phyloP scores from a whole-genome alignment of 1,140 invertebrate genomes.

The Apocrypta bakeri region DNA sequence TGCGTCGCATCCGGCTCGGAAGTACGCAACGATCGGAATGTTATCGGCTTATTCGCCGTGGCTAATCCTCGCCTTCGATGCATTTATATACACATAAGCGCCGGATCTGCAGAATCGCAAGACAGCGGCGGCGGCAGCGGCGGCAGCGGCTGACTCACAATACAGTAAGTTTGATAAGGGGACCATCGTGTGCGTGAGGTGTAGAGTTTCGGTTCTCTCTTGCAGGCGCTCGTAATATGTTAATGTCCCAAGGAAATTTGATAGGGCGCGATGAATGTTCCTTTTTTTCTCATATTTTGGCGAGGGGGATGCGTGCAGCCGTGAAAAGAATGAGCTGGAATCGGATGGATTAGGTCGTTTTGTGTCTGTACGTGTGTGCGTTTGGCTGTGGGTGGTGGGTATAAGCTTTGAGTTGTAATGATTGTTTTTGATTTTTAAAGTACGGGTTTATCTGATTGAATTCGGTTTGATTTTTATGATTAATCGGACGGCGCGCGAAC shows the following conservation, averaged over 20 bases:
- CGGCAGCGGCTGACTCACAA: conserved; percentile 26
- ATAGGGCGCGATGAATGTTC: conserved; percentile 27
- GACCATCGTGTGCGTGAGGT: background rate
- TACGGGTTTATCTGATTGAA: background rate
- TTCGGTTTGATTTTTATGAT: background rate
- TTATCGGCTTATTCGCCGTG: conserved; percentile 28
- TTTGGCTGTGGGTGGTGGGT: too few species aligned
- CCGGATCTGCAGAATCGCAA: background rate
- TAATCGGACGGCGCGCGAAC: background rate
- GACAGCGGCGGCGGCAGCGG: background rate
- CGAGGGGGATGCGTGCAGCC: background rate
- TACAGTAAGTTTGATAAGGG: conserved; percentile 29
- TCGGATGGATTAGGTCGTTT: background rate
- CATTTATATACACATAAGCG: background rate
- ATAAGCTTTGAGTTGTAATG: background rate
- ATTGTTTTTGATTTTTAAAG: background rate
- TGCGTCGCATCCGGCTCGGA: conserved; percentile 35
- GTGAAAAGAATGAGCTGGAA: background rate
- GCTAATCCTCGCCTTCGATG: conserved; percentile 26
- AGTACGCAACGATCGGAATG: conserved; percentile 38
- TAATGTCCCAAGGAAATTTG: conserved; percentile 49
- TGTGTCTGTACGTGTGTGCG: background rate
- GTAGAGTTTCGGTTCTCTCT: conserved; percentile 30
- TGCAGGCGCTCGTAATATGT: conserved; percentile 45
- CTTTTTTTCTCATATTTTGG: conserved; percentile 10